Evolutionary conservation across 1,140 invertebrate species (phyloP), one percentile per base, ranked within the genome.

Genomic region (Ylistrum balloti): DNA sequence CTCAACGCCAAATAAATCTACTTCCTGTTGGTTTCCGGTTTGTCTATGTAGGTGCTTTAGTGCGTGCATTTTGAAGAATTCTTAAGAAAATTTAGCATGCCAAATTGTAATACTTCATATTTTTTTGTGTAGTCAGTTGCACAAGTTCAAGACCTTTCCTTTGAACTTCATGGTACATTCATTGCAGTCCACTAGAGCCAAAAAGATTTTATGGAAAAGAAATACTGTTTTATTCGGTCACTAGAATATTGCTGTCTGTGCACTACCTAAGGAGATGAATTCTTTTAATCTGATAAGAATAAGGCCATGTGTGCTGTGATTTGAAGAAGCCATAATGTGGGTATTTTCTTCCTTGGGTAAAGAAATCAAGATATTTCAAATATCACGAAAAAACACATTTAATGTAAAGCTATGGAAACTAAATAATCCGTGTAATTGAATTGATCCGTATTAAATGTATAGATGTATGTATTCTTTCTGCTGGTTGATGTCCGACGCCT

Each of bases 371-470:
- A 74, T 74, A 74, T 5, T 74, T 74, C 22, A 74, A 74, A 74
- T 74, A 28, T 74, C 17, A 28, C n/a, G 28, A 74, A 74, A 74
- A 17, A 74, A 17, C n/a, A 74, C 28, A 28, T n/a, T 17, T 74
- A 7, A 38, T 74, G n/a, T 45, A 17, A n/a, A 74, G 56, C 22
- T 74, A 74, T 28, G 56, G 56, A 74, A 74, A 74, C 5, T 74
- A 74, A 74, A 74, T 74, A 74, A 28, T n/a, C 56, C 56, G 28
- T 74, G 56, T 74, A 74, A 74, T 74, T 74, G n/a, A 74, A 74
- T 22, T 74, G 56, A 7, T 48, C 1, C 22, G 45, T 74, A 17
- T 22, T 74, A 74, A 74, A 28, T 28, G 56, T 28, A 28, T 17
- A 3, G 0, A 28, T 74, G 56, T 74, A 28, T 28, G 56, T n/a